phyloP scores from a whole-genome alignment of 1,140 invertebrate species.

The Nebria ingens region DNA sequence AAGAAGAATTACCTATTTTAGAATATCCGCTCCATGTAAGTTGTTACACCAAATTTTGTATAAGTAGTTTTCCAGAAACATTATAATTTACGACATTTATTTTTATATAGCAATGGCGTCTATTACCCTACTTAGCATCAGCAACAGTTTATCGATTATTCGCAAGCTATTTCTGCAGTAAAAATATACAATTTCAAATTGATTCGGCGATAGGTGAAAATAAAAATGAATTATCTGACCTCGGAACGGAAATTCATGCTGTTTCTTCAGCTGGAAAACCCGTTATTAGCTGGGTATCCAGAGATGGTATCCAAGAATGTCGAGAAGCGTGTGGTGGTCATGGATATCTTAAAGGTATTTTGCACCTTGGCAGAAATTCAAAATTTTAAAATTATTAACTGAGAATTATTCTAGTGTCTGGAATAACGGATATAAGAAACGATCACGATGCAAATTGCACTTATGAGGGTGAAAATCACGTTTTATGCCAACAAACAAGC shows the following conservation, averaged over 20 bases:
- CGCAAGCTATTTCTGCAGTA: constrained; percentile 37
- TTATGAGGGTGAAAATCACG: constrained; percentile 95
- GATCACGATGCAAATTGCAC: constrained; percentile 89
- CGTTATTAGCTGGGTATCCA: constrained; percentile 68
- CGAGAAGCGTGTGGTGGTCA: constrained; percentile 84
- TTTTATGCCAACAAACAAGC: constrained; percentile 86
- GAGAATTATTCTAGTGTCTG: constrained; percentile 42
- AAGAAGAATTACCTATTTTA: constrained; percentile 70
- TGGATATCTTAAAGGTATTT: constrained; percentile 60
- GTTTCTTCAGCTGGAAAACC: constrained; percentile 83
- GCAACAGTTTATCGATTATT: constrained; percentile 69
- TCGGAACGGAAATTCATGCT: constrained; percentile 76
- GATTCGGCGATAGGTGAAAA: constrained; percentile 23
- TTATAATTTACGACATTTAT: constrained; percentile 9
- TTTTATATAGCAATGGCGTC: constrained; percentile 68
- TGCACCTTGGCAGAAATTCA: too few relatives aligned
- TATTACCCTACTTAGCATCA: constrained; percentile 82
- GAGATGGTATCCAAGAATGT: constrained; percentile 82
- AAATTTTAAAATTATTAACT: background rate
- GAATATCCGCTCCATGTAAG: constrained; percentile 82
- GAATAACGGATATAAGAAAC: constrained; percentile 71
- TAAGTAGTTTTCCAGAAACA: background rate
- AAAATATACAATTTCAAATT: constrained; percentile 25
- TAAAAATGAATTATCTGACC: constrained; percentile 21
- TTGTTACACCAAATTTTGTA: too few relatives aligned